Evolutionary conservation across 2,113 vertebrate genomes (phyloP), one percentile per base, ranked within the genome.

Genomic region (Caretta caretta): DNA sequence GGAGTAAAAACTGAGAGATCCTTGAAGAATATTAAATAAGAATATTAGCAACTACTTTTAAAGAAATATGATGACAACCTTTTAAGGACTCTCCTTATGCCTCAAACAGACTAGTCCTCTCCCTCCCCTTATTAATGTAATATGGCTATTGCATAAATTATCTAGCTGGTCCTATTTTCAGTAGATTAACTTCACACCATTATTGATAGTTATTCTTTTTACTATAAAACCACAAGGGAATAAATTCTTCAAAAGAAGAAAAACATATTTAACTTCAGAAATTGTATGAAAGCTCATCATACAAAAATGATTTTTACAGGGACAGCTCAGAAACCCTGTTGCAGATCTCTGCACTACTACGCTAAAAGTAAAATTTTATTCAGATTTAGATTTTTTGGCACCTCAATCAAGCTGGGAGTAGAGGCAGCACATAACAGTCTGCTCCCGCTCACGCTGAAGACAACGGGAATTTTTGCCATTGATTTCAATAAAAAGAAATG

Each of bases 231-330:
- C 75, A 80, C 49, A 84, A 91, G 83, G 95, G 84, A 84, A 83
- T 82, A 92, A 94, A 94, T 86, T 84, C 94, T 95, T 90, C 84
- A 93, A 31, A 96, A 96, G 56, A 82, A 59, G 82, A 80, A 87
- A 93, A 93, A 93, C 79, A 2, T 87, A 75, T 90, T 93, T 95
- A 88, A 84, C 86, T 79, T 57, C 90, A 87, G 56, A 96, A 96
- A 92, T 2, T 79, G 88, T 48, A 62, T 72, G 89, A 72, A 90
- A 51, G 59, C 10, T 93, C 53, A 92, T 90, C 88, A 92, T 14
- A 95, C 42, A 95, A 94, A 84, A 86, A 29, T 76, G 80, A 79
- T 94, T 51, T 92, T 93, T 17, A 57, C 80, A 87, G 82, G 56
- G 84, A 35, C 87, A 92, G 87, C 19, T 83, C 87, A 80, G 46